A percentile compares a stretch with the other conserved stretches of the same genome.
Conservation (phyloP, 2,888 invertebrate species). For the Clunio marinus region DNA sequence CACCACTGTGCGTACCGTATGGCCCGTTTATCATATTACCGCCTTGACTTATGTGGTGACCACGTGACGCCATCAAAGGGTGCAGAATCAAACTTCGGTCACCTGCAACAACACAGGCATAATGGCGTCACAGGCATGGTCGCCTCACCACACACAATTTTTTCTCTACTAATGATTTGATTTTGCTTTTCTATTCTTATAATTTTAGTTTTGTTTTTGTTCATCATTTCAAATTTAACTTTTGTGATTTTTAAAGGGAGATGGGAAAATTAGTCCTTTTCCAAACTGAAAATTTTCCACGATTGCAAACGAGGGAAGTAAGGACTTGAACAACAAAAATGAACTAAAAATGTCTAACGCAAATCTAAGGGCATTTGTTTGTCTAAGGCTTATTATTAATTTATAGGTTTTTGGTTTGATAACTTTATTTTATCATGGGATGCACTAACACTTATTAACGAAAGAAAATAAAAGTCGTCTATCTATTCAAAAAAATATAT, state of each 20-base stretch:
- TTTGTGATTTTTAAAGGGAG: neutral
- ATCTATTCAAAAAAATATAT: slow-evolving; percentile 35
- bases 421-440: slow-evolving; percentile 40
- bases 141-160: slow-evolving; percentile 40
- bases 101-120: slow-evolving; percentile 43
- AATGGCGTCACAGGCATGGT: slow-evolving; percentile 42
- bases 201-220: neutral
- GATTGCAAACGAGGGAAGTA: neutral
- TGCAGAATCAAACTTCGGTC: slow-evolving; percentile 42
- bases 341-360: neutral
- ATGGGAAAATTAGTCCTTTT: neutral
- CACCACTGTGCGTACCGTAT: slow-evolving; percentile 15
- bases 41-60: slow-evolving; percentile 42
- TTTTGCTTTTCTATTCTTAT: neutral
- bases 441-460: slow-evolving; percentile 43
- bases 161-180: neutral
- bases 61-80: slow-evolving; percentile 42
- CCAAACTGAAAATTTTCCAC: neutral
- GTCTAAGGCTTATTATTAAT: neutral
- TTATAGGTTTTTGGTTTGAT: slow-evolving; percentile 40
- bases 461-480: slow-evolving; percentile 22
- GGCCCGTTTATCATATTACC: slow-evolving; percentile 40
- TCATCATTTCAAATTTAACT: neutral
- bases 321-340: neutral
- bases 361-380: neutral